Base-by-base conservation (phyloP, 2,113 vertebrate genomes). In the Lamprotornis superbus region DNA sequence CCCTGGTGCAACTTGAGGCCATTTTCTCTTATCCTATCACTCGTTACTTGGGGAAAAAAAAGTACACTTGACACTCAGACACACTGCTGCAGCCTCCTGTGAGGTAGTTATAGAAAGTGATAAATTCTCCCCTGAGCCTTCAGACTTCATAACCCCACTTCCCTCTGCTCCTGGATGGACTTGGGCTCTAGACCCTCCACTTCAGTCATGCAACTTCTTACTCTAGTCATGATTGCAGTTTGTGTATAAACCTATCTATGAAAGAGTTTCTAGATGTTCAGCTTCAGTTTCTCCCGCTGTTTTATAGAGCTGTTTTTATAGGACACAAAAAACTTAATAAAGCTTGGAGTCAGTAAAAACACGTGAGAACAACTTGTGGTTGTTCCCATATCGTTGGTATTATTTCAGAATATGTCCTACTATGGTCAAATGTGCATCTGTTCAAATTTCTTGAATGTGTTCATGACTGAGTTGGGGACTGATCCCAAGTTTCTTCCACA, bases 381-480 rank as follows among this genome's bases (percentile, higher is more conserved):
- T 85, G 14, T 74, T 87, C 9, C 27, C 8, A 24, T 49, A 8
- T 55, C 63, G 90, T 63, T 63, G 17, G 2, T 52, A 5, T 67
- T 67, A 24, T 79, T 88, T 78, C 27, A 55, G 15, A 40, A 40
- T 44, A 20, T 19, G 4, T 81, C 57, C 59, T 44, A 20, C 23
- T n/a, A 15, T 44, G 55, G 35, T 60, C 27, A 5, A 73, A 65
- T 19, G 4, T 25, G 11, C 5, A 16, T 27, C 7, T 73, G 15
- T 65, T 91, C 22, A 37, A 39, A 49, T 55, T 50, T 79, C 57
- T 83, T 73, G 12, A 90, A 39, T 2, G 3, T 19, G 3, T 60
- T 75, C 0, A 0, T 59, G 27, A 24, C 47, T 35, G 8, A 2
- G 5, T 11, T 46, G 6, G 20, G 19, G 21, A 6, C 15, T 75